Evolutionary conservation across 2,888 invertebrate species (phyloP).

Genomic region (Parthenolecanium corni): DNA sequence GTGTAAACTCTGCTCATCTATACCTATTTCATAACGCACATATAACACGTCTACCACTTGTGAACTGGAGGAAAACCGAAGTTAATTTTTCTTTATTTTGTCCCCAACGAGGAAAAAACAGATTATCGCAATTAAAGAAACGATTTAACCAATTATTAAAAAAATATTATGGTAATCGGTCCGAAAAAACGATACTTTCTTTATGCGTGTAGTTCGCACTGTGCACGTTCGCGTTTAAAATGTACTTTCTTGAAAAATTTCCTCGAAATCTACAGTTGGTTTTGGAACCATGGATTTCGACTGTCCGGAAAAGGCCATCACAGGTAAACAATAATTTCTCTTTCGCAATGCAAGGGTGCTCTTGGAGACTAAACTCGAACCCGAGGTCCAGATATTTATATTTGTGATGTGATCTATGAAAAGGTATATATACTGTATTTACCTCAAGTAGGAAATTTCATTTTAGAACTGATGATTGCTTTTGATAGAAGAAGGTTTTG

Average conservation of each 20-base stretch:
- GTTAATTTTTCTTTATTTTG: slow-evolving; percentile 6
- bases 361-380: no score
- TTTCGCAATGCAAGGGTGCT: neutral
- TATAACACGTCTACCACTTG: neutral
- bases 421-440: no score
- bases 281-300: slow-evolving; percentile 14
- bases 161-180: slow-evolving; percentile 25
- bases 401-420: no score
- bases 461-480: no score
- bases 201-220: slow-evolving; percentile 11
- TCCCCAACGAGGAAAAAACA: slow-evolving; percentile 24
- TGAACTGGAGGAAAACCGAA: slow-evolving; percentile 22
- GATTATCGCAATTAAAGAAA: slow-evolving; percentile 27
- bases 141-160: slow-evolving; percentile 26
- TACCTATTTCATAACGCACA: slow-evolving; percentile 12
- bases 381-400: no score
- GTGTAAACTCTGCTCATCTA: neutral
- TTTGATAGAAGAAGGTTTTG: no score
- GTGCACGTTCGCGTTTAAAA: slow-evolving; percentile 22
- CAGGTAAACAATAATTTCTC: slow-evolving; percentile 8
- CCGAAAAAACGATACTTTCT: slow-evolving; percentile 14
- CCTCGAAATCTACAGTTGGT: neutral
- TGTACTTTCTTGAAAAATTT: slow-evolving; percentile 25
- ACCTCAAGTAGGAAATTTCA: no score
- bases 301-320: slow-evolving; percentile 2